Percentiles rank a stretch among this genome's conserved stretches.
phyloP scores from a whole-genome alignment of 2,888 invertebrate species.

The Lasioglossum pauxillum region DNA sequence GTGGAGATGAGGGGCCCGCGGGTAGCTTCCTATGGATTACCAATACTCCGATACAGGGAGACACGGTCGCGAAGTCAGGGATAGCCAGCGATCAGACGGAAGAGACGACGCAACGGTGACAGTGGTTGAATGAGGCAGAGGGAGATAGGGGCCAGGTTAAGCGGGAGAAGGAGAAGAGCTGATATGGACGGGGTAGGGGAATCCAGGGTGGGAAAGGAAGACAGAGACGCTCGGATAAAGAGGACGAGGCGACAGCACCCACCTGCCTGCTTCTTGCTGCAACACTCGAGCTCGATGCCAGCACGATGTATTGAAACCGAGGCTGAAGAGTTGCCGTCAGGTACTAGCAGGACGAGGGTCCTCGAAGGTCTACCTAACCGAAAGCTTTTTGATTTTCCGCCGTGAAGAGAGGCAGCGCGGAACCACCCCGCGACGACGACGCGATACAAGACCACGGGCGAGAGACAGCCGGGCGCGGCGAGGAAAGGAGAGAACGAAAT shows the following conservation, averaged over 20 bases:
- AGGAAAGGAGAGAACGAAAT: slow-evolving; percentile 17
- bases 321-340: slow-evolving; percentile 66
- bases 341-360: slow-evolving; percentile 69
- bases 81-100: slow-evolving; percentile 83
- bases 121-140: background rate
- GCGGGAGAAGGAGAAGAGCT: slow-evolving; percentile 30
- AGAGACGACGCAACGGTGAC: slow-evolving; percentile 47
- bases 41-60: slow-evolving; percentile 82
- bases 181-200: background rate
- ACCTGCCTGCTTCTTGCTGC: slow-evolving; percentile 69
- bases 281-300: slow-evolving; percentile 69
- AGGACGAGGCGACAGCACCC: slow-evolving; percentile 56
- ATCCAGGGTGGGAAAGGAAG: slow-evolving; percentile 9
- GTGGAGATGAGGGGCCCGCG: slow-evolving; percentile 42
- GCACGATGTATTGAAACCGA: slow-evolving; percentile 68
- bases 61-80: slow-evolving; percentile 82
- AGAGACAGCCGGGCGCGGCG: background rate
- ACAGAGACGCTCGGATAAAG: slow-evolving; percentile 23
- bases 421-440: background rate
- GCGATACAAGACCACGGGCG: background rate
- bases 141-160: background rate
- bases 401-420: slow-evolving; percentile 37
- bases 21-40: slow-evolving; percentile 82
- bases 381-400: slow-evolving; percentile 68
- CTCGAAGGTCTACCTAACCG: slow-evolving; percentile 70